Percentiles rank a stretch among this genome's conserved stretches.
Evolutionary conservation across 2,113 vertebrate species (phyloP).

Genomic region (Notarius lentiginosus): DNA sequence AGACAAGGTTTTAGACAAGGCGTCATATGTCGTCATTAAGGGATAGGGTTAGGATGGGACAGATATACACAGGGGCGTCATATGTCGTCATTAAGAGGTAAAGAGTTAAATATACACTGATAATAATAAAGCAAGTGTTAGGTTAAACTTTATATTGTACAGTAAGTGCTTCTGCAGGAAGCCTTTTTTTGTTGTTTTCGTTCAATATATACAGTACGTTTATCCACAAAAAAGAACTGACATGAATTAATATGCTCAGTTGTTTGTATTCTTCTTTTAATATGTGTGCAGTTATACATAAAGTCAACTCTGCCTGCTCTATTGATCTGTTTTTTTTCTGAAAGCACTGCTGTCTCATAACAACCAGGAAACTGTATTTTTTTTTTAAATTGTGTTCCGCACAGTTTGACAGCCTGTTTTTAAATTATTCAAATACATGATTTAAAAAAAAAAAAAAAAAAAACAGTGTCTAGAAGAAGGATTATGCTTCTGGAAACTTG

Average conservation of each 20-base stretch:
- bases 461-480: constrained; percentile 18
- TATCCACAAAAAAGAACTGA: constrained; percentile 42
- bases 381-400: neutral
- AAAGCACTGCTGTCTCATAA: constrained; percentile 11
- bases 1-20: too few species aligned
- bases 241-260: constrained; percentile 23
- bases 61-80: too few species aligned
- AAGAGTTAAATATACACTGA: neutral
- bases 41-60: too few species aligned
- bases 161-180: constrained; percentile 36
- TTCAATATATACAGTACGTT: constrained; percentile 40
- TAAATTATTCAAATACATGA: constrained; percentile 50
- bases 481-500: constrained; percentile 40
- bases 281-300: neutral
- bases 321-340: constrained; percentile 54
- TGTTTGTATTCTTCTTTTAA: constrained; percentile 42
- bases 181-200: neutral
- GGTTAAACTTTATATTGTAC: neutral
- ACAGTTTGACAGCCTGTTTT: constrained; percentile 54
- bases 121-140: neutral
- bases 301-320: constrained; percentile 1
- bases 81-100: too few species aligned
- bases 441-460: constrained; percentile 53
- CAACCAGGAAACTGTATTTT: neutral
- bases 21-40: too few species aligned